Conservation (phyloP, 2,113 vertebrate species). For the Rousettus leschenaultii region DNA sequence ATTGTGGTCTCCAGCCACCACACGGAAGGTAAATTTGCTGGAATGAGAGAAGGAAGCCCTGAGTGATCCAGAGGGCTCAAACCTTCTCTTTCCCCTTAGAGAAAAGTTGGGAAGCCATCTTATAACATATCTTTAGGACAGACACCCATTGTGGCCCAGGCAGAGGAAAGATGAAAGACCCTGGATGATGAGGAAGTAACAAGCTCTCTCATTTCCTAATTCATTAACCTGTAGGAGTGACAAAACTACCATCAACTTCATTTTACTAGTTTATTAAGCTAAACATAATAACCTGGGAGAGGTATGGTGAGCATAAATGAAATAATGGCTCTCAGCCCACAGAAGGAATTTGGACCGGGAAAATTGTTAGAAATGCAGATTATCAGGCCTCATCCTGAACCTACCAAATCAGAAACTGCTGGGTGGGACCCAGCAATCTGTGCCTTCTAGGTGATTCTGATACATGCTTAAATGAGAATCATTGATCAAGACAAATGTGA, state of each 20-base stretch:
- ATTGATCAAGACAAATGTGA: not conserved
- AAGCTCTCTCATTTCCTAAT: not conserved
- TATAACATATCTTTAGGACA: not conserved
- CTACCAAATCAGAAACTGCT: not conserved
- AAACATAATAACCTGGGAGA: not conserved
- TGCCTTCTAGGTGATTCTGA: not conserved
- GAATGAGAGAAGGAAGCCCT: not conserved
- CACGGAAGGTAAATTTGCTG: constrained; percentile 82
- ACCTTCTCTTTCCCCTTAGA: not conserved
- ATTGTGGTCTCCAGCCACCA: constrained; percentile 91
- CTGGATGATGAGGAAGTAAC: not conserved
- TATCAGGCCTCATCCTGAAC: not conserved
- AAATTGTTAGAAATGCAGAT: not conserved
- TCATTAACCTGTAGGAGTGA: not conserved
- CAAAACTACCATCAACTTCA: not conserved
- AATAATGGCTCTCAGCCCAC: not conserved
- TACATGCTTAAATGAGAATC: not conserved
- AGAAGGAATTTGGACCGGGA: not conserved
- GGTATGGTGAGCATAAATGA: not conserved
- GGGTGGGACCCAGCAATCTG: not conserved
- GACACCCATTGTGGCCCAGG: not conserved
- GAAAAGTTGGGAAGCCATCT: not conserved
- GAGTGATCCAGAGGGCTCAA: not conserved
- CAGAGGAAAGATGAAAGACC: not conserved
- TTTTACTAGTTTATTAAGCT: not conserved